phyloP scores from a whole-genome alignment of 2,888 invertebrate genomes.

The Drosophila diplacantha region DNA sequence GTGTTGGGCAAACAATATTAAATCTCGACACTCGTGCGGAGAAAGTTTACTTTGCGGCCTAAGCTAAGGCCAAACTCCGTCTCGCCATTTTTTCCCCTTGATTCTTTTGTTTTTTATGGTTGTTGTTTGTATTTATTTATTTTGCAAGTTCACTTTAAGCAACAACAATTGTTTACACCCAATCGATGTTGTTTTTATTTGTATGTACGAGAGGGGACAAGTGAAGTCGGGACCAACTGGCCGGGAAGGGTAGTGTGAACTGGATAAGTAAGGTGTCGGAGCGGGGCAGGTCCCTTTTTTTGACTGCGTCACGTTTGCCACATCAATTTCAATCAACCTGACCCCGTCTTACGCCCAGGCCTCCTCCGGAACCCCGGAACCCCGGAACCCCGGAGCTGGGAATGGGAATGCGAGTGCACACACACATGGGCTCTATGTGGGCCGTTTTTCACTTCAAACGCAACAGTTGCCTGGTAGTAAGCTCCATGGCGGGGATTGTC shows the following conservation, averaged over 20 bases:
- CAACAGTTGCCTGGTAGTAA: conserved; percentile 38
- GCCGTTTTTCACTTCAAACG: conserved; percentile 30
- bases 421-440: conserved; percentile 13
- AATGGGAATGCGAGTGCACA: conserved; percentile 20
- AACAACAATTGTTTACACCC: conserved; percentile 38
- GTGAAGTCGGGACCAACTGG: conserved; percentile 49
- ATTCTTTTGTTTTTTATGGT: conserved; percentile 13
- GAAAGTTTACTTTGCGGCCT: conserved; percentile 62
- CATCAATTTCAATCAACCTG: conserved; percentile 64
- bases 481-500: conserved; percentile 26
- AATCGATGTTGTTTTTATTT: conserved; percentile 31
- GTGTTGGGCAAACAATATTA: conserved; percentile 64
- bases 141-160: conserved; percentile 58
- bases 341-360: conserved; percentile 4
- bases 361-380: neutral
- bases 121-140: conserved; percentile 19
- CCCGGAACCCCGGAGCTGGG: neutral
- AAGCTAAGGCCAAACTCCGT: conserved; percentile 31
- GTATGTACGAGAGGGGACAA: conserved; percentile 5
- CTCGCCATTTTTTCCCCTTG: conserved; percentile 31
- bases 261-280: conserved; percentile 14
- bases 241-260: conserved; percentile 21
- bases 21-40: conserved; percentile 71
- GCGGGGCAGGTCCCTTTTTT: conserved; percentile 22
- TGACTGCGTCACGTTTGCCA: conserved; percentile 56